phyloP scores from a whole-genome alignment of 2,888 invertebrate genomes.

The Argyresthia goedartella region DNA sequence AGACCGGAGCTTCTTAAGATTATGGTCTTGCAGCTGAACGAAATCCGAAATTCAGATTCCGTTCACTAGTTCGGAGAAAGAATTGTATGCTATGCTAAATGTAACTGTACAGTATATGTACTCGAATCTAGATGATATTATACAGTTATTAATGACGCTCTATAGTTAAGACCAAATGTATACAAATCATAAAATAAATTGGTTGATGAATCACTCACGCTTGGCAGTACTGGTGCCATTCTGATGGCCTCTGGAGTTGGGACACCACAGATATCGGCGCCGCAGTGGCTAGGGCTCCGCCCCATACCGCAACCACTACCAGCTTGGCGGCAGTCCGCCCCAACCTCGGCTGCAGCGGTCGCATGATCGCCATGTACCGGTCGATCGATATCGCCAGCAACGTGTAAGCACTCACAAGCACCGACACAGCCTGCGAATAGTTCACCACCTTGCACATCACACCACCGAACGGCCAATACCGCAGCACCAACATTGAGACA shows the following conservation, averaged over 20 bases:
- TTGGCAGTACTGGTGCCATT: constrained; percentile 74
- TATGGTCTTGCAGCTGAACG: no score
- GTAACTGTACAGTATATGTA: no score
- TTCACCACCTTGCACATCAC: constrained; percentile 86
- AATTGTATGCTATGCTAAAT: no score
- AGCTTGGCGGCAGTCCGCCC: constrained; percentile 77
- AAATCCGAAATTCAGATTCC: no score
- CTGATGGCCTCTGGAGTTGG: constrained; percentile 71
- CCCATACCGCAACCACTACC: constrained; percentile 81
- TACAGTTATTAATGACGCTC: no score
- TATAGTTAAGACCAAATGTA: no score
- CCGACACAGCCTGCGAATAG: constrained; percentile 85
- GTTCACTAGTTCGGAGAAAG: no score
- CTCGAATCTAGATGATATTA: no score
- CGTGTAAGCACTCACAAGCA: constrained; percentile 90
- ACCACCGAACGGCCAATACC: constrained; percentile 91
- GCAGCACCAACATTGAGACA: constrained; percentile 81
- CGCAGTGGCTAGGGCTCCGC: constrained; percentile 82
- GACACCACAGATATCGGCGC: constrained; percentile 87
- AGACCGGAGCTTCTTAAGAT: no score
- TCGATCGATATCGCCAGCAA: constrained; percentile 92
- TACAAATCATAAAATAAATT: no score
- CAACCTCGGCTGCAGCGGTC: constrained; percentile 85
- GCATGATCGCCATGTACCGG: constrained; percentile 91
- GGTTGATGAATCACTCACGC: no score